These are phyloP conservation scores for Hesperia comma DNA, from an alignment of 2,888 invertebrate species.

Conservation along the genomic window DNA sequence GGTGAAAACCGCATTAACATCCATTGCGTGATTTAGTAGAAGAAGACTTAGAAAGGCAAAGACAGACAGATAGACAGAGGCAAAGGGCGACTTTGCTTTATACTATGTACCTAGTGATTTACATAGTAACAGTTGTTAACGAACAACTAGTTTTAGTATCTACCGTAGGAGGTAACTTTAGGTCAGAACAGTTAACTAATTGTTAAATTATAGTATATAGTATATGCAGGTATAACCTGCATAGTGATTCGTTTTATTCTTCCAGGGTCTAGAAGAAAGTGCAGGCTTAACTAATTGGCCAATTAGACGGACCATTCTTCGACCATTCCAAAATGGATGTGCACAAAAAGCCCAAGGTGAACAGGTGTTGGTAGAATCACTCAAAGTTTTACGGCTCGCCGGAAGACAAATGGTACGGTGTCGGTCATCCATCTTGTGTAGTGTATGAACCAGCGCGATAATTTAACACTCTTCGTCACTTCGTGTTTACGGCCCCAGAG, in stretches of 20 bases:
- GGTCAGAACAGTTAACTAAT: too few relatives aligned
- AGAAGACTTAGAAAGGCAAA: too few relatives aligned
- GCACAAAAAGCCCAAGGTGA: constrained; percentile 48
- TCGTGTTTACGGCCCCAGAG: not conserved
- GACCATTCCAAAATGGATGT: constrained; percentile 7
- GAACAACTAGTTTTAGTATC: too few relatives aligned
- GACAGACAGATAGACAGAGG: too few relatives aligned
- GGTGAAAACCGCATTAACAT: too few relatives aligned
- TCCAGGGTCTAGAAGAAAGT: not conserved
- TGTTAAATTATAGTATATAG: too few relatives aligned
- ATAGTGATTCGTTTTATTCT: not conserved
- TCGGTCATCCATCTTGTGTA: constrained; percentile 49
- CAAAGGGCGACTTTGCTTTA: too few relatives aligned
- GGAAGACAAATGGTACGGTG: constrained; percentile 66
- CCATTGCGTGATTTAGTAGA: too few relatives aligned
- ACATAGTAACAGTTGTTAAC: too few relatives aligned
- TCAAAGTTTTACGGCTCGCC: constrained; percentile 62
- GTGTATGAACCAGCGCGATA: constrained; percentile 14
- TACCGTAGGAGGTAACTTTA: too few relatives aligned
- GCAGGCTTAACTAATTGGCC: not conserved
- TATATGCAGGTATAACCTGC: too few relatives aligned
- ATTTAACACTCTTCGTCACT: constrained; percentile 18
- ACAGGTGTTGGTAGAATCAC: constrained; percentile 69
- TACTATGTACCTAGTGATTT: too few relatives aligned
- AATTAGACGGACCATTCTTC: not conserved